Base-by-base conservation (phyloP, 1,140 invertebrate genomes). In the Drosophila yakuba region DNA sequence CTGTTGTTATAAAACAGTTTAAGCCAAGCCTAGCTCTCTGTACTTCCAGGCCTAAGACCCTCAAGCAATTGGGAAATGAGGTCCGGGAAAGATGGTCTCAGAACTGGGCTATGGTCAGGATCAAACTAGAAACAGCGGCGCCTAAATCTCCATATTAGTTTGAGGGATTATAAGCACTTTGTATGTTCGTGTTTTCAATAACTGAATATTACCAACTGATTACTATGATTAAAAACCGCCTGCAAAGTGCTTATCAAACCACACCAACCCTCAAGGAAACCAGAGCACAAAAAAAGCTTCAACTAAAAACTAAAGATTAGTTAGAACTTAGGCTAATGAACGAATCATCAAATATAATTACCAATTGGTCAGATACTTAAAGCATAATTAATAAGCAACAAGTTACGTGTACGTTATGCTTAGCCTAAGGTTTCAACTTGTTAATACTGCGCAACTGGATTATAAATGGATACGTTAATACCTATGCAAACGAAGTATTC, bases 331-430 rank as follows among this genome's bases (percentile, higher is more conserved):
- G 41, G 7, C 12, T 4, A 57, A 74, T 51, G 32, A 85, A 64
- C 43, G 52, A 67, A 72, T 63, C 35, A 71, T 44, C 60, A 63
- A 69, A 78, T 68, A 79, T 72, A 88, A 81, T 79, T 66, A 76
- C 82, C 83, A 86, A 86, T 86, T 68, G 61, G 58, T 82, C 47
- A 64, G 54, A 50, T 75, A 78, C 69, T 60, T 90, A 81, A 84
- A 85, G 39, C 23, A 71, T 74, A 79, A 77, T 72, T 63, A 89
- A 83, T 69, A 84, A 78, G 78, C 79, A 82, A 89, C 56, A 69
- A 75, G 59, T 63, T 60, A 51, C 43, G 60, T 66, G 56, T 79
- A 74, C 43, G 67, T 74, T 66, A 69, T 69, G 77, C 78, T 77
- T 76, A 84, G 82, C 78, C 74, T 82, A 81, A 61, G 57, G 38